phyloP scores from a whole-genome alignment of 35 echinoderm and acorn worm species.

The Heliocidaris erythrogramma region DNA sequence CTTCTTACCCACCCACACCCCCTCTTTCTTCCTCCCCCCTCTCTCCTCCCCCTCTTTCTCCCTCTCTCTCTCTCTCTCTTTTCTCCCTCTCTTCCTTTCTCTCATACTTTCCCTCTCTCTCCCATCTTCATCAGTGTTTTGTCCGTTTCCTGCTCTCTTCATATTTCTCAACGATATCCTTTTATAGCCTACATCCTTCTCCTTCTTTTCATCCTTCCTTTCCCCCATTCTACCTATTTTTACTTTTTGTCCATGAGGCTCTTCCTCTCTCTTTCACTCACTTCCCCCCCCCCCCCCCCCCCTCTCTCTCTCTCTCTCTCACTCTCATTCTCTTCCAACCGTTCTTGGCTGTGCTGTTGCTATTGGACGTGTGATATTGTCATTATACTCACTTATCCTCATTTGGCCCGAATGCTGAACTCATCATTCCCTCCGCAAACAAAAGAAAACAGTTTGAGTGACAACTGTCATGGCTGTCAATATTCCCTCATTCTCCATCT shows the following conservation, averaged over 20 bases:
- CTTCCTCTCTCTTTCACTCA: too few relatives aligned
- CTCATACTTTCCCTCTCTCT: too few relatives aligned
- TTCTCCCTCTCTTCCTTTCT: too few relatives aligned
- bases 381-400: constrained; percentile 10
- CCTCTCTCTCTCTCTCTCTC: neutral
- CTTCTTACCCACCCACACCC: too few relatives aligned
- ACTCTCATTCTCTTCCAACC: neutral
- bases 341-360: neutral
- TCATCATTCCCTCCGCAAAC: constrained; percentile 16
- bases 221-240: neutral
- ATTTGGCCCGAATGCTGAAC: constrained; percentile 9
- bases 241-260: neutral
- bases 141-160: neutral
- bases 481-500: neutral
- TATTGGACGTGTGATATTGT: constrained; percentile 31
- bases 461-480: constrained; percentile 36
- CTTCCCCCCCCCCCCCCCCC: neutral
- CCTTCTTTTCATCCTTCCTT: neutral
- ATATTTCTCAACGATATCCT: too few relatives aligned
- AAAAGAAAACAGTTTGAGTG: neutral
- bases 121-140: neutral
- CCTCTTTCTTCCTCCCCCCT: too few relatives aligned
- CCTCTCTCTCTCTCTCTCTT: too few relatives aligned
- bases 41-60: too few relatives aligned
- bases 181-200: too few relatives aligned